Percentiles rank a stretch among this genome's conserved stretches.
Evolutionary conservation across 1,140 invertebrate genomes (phyloP).

Genomic region (Trichonephila clavata): DNA sequence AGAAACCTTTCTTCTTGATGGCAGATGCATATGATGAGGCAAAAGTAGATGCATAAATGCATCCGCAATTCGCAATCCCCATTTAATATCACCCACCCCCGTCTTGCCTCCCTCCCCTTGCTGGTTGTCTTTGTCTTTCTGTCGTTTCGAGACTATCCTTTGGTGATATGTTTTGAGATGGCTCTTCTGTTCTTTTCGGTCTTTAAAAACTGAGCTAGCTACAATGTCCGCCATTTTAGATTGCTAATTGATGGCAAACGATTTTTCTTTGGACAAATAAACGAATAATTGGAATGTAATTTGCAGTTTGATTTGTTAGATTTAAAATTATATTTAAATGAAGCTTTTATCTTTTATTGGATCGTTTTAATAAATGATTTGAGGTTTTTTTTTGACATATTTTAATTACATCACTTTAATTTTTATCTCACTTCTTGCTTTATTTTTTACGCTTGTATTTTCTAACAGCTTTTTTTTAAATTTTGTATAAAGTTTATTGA

Average conservation of each 20-base stretch:
- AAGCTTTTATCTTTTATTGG: no score
- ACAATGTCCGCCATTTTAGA: conserved; percentile 37
- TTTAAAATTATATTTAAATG: no score
- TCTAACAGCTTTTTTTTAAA: no score
- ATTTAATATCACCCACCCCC: conserved; percentile 53
- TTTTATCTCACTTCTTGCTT: no score
- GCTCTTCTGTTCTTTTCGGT: neutral
- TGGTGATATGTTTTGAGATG: conserved; percentile 5
- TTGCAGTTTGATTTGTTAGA: neutral
- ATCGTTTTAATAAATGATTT: no score
- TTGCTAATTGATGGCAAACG: conserved; percentile 10
- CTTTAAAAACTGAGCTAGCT: conserved; percentile 3
- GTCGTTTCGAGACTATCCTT: neutral
- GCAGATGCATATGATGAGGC: conserved; percentile 75
- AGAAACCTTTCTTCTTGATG: conserved; percentile 74
- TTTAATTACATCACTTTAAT: no score
- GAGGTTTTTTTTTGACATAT: no score
- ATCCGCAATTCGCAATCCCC: conserved; percentile 70
- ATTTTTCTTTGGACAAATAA: neutral
- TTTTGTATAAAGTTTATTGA: no score
- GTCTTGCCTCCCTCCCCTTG: neutral
- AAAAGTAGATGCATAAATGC: conserved; percentile 76
- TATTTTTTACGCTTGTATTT: no score
- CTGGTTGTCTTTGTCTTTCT: conserved; percentile 6
- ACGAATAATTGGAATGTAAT: neutral